Conservation (phyloP, 2,888 invertebrate genomes). For the Lepeophtheirus nordmannii region DNA sequence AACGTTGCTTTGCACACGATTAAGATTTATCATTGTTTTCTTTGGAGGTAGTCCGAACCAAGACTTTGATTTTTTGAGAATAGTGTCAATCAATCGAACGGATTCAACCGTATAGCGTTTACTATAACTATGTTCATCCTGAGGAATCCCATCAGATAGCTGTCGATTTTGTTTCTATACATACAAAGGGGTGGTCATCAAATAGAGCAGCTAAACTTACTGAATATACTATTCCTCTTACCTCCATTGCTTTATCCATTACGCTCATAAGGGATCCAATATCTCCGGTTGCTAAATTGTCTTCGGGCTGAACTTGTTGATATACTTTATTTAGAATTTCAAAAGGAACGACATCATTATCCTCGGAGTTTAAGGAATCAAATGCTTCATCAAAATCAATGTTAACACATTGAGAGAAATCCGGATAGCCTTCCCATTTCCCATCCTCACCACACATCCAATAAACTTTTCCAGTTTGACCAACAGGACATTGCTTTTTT, state of each 20-base stretch:
- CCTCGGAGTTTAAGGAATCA: neutral
- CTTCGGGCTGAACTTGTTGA: neutral
- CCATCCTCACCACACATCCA: conserved; percentile 19
- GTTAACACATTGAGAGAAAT: neutral
- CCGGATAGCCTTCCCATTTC: conserved; percentile 6
- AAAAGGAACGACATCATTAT: neutral
- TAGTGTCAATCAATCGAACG: conserved; percentile 1
- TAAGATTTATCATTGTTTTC: neutral
- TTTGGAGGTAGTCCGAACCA: conserved; percentile 13
- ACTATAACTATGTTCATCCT: neutral
- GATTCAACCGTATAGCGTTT: conserved; percentile 2
- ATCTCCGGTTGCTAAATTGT: conserved; percentile 11
- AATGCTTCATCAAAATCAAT: neutral
- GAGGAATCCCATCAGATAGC: neutral
- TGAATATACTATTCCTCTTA: neutral
- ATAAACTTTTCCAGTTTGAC: conserved; percentile 14
- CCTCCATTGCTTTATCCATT: conserved; percentile 10
- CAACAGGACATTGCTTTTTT: conserved; percentile 9
- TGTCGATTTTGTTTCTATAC: neutral
- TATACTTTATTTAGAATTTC: neutral
- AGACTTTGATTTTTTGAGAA: neutral
- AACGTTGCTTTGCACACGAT: conserved; percentile 6
- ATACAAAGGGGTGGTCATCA: neutral
- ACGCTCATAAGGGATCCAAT: neutral
- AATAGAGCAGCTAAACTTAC: neutral